These are phyloP conservation scores for Gonatopus flavifemur DNA, from an alignment of 1,140 invertebrate genomes.

Conservation along the genomic window DNA sequence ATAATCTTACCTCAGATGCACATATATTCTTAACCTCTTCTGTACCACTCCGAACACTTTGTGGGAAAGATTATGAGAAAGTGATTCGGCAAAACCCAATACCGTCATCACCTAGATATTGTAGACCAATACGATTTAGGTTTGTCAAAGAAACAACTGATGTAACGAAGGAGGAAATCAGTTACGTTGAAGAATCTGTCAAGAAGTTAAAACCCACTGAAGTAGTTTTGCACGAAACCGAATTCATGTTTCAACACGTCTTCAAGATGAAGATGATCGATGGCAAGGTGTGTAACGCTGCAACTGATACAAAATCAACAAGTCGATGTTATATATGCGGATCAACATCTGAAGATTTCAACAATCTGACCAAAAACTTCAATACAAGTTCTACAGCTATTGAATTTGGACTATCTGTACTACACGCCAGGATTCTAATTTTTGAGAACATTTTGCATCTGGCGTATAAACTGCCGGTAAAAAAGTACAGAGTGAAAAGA, in stretches of 20 bases:
- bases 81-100: too few species aligned
- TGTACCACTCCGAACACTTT: too few species aligned
- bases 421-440: slow-evolving; percentile 44
- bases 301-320: too few species aligned
- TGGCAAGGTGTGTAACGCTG: background rate
- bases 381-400: too few species aligned
- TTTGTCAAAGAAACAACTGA: background rate
- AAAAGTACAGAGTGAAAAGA: too few species aligned
- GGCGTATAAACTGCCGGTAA: slow-evolving; percentile 31
- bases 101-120: too few species aligned
- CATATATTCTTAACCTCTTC: background rate
- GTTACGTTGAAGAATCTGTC: background rate
- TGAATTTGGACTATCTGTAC: slow-evolving; percentile 43
- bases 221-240: background rate
- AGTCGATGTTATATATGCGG: too few species aligned
- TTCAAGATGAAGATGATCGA: too few species aligned
- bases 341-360: background rate
- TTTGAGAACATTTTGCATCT: slow-evolving; percentile 41
- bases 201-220: background rate
- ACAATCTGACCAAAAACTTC: too few species aligned
- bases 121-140: background rate
- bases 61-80: too few species aligned
- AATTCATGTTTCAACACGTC: background rate
- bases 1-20: too few species aligned
- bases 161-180: background rate